These are phyloP conservation scores for Idris sp. DNA, from an alignment of 1,140 invertebrate species.

Conservation along the genomic window DNA sequence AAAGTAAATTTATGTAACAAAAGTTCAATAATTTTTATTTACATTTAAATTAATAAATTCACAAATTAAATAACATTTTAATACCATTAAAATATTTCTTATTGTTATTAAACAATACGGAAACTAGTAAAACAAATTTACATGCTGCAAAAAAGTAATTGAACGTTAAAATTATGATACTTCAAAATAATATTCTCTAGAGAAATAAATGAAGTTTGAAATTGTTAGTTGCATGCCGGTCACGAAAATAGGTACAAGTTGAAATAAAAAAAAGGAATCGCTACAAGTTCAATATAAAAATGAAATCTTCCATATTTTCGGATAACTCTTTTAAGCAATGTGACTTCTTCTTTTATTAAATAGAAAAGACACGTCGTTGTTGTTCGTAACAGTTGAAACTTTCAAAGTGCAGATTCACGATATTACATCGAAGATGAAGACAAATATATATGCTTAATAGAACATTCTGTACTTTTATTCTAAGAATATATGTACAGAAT, in stretches of 20 bases:
- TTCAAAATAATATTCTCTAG: slow-evolving; percentile 28
- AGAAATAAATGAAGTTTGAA: slow-evolving; percentile 21
- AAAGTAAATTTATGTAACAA: no score
- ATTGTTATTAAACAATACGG: no score
- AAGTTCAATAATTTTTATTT: no score
- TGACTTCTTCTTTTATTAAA: slow-evolving; percentile 45
- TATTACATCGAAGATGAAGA: slow-evolving; percentile 22
- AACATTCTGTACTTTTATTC: neutral
- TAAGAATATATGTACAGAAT: slow-evolving; percentile 1
- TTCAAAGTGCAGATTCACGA: slow-evolving; percentile 19
- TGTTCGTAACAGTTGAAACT: slow-evolving; percentile 41
- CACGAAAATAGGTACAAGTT: slow-evolving; percentile 49
- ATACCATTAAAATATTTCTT: no score
- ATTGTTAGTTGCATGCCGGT: slow-evolving; percentile 36
- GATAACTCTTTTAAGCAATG: slow-evolving; percentile 24
- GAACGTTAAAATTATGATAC: slow-evolving; percentile 32
- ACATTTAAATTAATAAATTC: no score
- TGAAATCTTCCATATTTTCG: slow-evolving; percentile 52
- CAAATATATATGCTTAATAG: slow-evolving; percentile 2
- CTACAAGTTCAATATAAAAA: slow-evolving; percentile 52
- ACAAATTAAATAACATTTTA: no score
- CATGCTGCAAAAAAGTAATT: slow-evolving; percentile 21
- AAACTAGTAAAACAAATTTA: slow-evolving; percentile 17
- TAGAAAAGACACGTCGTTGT: slow-evolving; percentile 24
- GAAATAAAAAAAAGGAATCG: slow-evolving; percentile 54